Evolutionary conservation across 2,797 vertebrate species (phyloP), one percentile per base, ranked within the genome.

Genomic region (Melanotaenia nigrans): DNA sequence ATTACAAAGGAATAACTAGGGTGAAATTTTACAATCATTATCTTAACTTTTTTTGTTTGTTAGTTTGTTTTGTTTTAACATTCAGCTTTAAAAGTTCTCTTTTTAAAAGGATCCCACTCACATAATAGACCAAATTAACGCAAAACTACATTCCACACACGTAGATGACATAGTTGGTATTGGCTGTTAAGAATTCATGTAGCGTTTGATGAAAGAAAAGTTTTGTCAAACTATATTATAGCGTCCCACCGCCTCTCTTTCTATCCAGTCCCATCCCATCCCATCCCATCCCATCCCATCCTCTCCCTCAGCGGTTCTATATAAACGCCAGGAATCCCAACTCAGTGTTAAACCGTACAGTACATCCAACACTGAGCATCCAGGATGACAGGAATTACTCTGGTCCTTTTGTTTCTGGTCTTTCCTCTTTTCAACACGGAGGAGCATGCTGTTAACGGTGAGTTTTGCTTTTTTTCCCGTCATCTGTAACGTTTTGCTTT

Each of bases 381-480:
- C 79, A 91, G 72, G 77, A 94, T 94, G 93, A 79, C 82, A 67
- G 87, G 85, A 72, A 88, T 93, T 88, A 90, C 89, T 81, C 58
- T 92, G 25, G 76, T 91, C 18, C 81, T 94, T 74, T 77, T 93
- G 68, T 89, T 92, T 61, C 77, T 93, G 3, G 38, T 67, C n/a
- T 75, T 93, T 75, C 79, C 89, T 68, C 85, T 91, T 51, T 75
- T 71, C 55, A 79, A 79, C n/a, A 82, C 92, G n/a, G 88, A 94
- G 32, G 93, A 94, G 57, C 87, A 90, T 63, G 78, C 47, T 30
- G 89, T 91, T 12, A 93, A 94, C 40, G 94, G 94, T 95, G 54
- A 90, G 90, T 81, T n/a, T 1, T 53, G 11, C 42, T 9, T 58
- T 40, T 42, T 68, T 2, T 13, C n/a, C 12, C 10, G 10, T 53